Conservation (phyloP, 2,888 invertebrate species). For the Liodrosophila aerea region DNA sequence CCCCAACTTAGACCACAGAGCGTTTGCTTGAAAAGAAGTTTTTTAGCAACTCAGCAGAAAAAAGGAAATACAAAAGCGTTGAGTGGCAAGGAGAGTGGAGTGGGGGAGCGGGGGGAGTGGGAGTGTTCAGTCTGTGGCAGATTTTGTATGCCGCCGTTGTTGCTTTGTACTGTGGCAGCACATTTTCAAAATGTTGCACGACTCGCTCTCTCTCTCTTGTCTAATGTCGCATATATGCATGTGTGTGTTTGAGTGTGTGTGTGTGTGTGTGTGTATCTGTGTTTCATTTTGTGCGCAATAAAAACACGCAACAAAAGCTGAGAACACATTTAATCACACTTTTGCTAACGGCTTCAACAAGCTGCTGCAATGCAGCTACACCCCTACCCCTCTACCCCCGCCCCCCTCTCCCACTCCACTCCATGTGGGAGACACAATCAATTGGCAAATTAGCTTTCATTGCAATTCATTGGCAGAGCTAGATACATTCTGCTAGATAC, state of each 20-base stretch:
- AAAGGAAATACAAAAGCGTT: slow-evolving; percentile 54
- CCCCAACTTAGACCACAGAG: slow-evolving; percentile 40
- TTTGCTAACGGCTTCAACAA: slow-evolving; percentile 55
- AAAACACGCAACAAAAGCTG: slow-evolving; percentile 72
- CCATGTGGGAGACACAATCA: slow-evolving; percentile 28
- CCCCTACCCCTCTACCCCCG: no score
- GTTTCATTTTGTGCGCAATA: slow-evolving; percentile 50
- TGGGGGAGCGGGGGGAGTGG: not conserved
- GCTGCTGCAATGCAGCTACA: slow-evolving; percentile 41
- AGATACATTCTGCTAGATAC: slow-evolving; percentile 66
- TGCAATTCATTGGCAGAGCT: slow-evolving; percentile 63
- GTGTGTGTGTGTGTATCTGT: slow-evolving; percentile 24
- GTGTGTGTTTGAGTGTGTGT: not conserved
- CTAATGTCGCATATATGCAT: slow-evolving; percentile 65
- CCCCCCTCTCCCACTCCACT: not conserved
- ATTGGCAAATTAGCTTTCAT: slow-evolving; percentile 76
- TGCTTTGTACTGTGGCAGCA: slow-evolving; percentile 61
- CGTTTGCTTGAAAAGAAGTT: slow-evolving; percentile 77
- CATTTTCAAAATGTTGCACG: slow-evolving; percentile 60
- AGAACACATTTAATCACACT: slow-evolving; percentile 74
- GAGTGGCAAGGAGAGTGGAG: not conserved
- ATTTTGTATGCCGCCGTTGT: slow-evolving; percentile 28
- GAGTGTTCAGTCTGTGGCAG: slow-evolving; percentile 13
- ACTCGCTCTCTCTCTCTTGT: slow-evolving; percentile 33
- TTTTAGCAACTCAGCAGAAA: slow-evolving; percentile 76